Percentiles rank a stretch among this genome's conserved stretches.
Evolutionary conservation across 2,797 vertebrate genomes (phyloP).

Genomic region (Bryconaethiops microstoma): DNA sequence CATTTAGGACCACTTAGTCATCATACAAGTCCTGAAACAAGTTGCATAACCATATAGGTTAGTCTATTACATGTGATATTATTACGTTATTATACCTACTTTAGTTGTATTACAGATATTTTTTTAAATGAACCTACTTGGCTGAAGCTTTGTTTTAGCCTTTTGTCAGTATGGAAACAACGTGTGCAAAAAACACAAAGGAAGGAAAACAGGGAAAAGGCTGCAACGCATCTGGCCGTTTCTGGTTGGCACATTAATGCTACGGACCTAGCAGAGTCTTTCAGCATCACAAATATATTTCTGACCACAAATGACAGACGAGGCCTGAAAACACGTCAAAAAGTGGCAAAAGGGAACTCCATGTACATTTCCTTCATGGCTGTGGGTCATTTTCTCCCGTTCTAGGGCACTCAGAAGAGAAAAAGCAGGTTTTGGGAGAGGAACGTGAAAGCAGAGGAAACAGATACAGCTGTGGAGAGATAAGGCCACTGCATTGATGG

Average conservation of each 20-base stretch:
- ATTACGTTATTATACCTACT: background rate
- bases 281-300: background rate
- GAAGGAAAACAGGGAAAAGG: background rate
- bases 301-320: background rate
- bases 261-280: background rate
- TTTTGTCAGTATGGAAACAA: background rate
- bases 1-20: background rate
- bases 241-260: background rate
- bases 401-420: background rate
- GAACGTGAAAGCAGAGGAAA: slow-evolving; percentile 72
- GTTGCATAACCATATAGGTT: background rate
- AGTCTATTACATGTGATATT: background rate
- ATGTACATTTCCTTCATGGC: slow-evolving; percentile 5
- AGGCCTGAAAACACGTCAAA: slow-evolving; percentile 5
- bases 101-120: background rate
- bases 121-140: background rate
- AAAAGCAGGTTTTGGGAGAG: slow-evolving; percentile 7
- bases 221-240: background rate
- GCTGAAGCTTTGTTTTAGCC: background rate
- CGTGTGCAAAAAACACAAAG: background rate
- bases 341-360: background rate
- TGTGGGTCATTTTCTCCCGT: slow-evolving; percentile 6
- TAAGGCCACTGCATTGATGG: slow-evolving; percentile 60
- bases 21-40: background rate
- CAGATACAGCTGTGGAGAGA: slow-evolving; percentile 70